phyloP scores from a whole-genome alignment of 2,113 vertebrate genomes.

The Enhydra lutris region DNA sequence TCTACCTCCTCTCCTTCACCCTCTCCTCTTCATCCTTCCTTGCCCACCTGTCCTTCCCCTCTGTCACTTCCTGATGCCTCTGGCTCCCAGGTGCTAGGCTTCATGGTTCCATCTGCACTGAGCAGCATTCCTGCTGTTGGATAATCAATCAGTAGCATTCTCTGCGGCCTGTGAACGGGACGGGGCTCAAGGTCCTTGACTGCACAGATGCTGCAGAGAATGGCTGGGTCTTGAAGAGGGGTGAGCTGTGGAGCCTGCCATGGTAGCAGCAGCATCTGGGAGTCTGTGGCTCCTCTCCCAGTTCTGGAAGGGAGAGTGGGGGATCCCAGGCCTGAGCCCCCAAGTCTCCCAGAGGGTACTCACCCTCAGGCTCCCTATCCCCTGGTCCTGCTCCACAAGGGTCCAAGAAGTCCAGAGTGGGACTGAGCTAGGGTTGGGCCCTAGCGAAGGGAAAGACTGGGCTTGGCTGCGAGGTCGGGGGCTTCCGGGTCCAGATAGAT shows the following conservation, averaged over 20 bases:
- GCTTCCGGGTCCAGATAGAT: neutral
- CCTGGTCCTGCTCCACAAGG: neutral
- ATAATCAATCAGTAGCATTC: constrained; percentile 51
- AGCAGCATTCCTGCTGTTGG: constrained; percentile 63
- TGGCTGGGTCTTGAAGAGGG: neutral
- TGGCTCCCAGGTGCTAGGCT: constrained; percentile 48
- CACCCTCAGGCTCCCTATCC: neutral
- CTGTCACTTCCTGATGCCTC: constrained; percentile 20
- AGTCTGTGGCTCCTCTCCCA: neutral
- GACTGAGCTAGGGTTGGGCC: neutral
- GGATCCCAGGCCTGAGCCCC: neutral
- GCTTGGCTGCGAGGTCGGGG: neutral
- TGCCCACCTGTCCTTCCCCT: constrained; percentile 44
- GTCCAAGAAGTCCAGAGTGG: neutral
- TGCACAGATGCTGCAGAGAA: neutral
- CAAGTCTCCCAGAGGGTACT: neutral
- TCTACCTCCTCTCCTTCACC: neutral
- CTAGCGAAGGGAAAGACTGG: neutral
- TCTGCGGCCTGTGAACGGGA: neutral
- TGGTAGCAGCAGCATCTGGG: neutral
- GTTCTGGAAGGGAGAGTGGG: neutral
- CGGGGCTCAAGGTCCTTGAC: constrained; percentile 40
- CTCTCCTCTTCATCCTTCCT: neutral
- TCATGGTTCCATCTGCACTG: constrained; percentile 50
- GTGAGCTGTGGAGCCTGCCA: neutral